These are phyloP conservation scores for Paratilapia polleni DNA, from an alignment of 2,113 vertebrate species.

Conservation along the genomic window DNA sequence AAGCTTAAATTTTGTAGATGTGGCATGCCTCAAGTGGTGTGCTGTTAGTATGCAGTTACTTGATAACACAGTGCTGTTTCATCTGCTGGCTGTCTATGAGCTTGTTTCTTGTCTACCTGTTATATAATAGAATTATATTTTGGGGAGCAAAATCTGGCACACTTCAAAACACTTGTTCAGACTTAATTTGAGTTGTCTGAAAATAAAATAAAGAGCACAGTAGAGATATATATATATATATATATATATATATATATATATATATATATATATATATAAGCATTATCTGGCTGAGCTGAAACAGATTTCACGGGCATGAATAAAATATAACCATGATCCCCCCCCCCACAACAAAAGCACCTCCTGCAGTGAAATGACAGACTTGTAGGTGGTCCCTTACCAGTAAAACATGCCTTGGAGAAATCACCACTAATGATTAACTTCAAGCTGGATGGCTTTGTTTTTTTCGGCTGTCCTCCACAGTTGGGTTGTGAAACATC, in stretches of 20 bases:
- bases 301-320: constrained; percentile 41
- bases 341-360: constrained; percentile 18
- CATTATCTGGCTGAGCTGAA: not conserved
- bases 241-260: too few species aligned
- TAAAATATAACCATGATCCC: constrained; percentile 18
- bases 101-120: not conserved
- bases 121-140: not conserved
- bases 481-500: constrained; percentile 7
- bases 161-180: not conserved
- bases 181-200: not conserved
- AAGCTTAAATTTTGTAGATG: not conserved
- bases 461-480: not conserved
- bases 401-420: not conserved
- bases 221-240: too few species aligned
- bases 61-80: not conserved
- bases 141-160: not conserved
- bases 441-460: not conserved
- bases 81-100: not conserved
- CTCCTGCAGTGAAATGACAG: not conserved
- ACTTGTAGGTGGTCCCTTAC: constrained; percentile 1
- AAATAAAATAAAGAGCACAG: not conserved
- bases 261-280: too few species aligned
- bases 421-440: constrained; percentile 49
- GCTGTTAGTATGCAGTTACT: not conserved
- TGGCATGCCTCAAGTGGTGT: not conserved